Conservation (phyloP, 2,888 invertebrate species). For the Rutpela maculata region DNA sequence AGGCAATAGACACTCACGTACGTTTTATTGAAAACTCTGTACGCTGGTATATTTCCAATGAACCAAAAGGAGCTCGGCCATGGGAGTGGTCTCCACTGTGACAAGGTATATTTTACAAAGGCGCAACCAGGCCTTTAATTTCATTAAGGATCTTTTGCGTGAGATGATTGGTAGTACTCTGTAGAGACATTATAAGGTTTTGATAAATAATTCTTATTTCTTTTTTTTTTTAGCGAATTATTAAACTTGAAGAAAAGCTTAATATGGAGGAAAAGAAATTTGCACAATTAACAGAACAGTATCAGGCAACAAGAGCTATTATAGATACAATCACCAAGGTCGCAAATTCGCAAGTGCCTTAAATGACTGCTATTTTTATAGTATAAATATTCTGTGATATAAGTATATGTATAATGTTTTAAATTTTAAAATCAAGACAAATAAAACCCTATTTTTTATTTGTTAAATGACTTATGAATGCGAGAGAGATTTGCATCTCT, state of each 20-base stretch:
- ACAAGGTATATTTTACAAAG: no score
- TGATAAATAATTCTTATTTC: not conserved
- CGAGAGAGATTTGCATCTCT: not conserved
- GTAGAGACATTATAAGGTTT: not conserved
- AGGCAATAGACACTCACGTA: no score
- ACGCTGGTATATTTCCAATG: no score
- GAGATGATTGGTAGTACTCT: not conserved
- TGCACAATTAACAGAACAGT: slow-evolving; percentile 61
- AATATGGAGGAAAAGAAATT: slow-evolving; percentile 62
- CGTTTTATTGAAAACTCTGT: no score
- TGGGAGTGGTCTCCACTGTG: no score
- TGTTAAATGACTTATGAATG: not conserved
- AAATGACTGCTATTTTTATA: slow-evolving; percentile 1
- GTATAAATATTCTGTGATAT: slow-evolving; percentile 25
- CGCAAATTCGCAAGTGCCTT: slow-evolving; percentile 56
- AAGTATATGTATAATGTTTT: slow-evolving; percentile 2
- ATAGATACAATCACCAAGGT: slow-evolving; percentile 69
- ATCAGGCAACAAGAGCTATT: slow-evolving; percentile 63
- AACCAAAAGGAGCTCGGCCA: no score
- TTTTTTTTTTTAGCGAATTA: slow-evolving; percentile 63
- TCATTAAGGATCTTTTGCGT: not conserved
- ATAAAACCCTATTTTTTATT: not conserved
- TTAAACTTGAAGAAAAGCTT: slow-evolving; percentile 63
- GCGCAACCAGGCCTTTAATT: slow-evolving; percentile 20
- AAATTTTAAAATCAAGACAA: slow-evolving; percentile 3